Evolutionary conservation across 2,888 invertebrate genomes (phyloP).

Genomic region (Sylvicola cinctus): DNA sequence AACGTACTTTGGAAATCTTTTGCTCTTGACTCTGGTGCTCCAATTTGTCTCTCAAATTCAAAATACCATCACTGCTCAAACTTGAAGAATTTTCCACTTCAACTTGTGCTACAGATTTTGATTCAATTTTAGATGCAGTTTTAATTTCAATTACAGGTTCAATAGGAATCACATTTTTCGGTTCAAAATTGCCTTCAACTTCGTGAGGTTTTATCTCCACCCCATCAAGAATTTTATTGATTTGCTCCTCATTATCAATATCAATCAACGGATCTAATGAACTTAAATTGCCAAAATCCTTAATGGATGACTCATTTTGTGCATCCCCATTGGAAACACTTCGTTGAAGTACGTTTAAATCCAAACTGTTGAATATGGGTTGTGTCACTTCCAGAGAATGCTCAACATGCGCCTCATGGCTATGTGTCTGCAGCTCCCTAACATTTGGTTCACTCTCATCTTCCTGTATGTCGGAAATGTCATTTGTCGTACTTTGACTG

Average conservation of each 20-base stretch:
- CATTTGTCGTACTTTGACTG: slow-evolving; percentile 22
- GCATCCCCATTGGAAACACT: neutral
- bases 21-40: no score
- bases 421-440: slow-evolving; percentile 4
- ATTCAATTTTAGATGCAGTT: neutral
- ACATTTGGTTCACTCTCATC: slow-evolving; percentile 14
- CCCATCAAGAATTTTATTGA: slow-evolving; percentile 11
- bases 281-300: slow-evolving; percentile 13
- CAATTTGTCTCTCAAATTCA: slow-evolving; percentile 1
- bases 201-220: no score
- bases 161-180: no score
- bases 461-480: slow-evolving; percentile 19
- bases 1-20: neutral
- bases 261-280: slow-evolving; percentile 12
- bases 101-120: neutral
- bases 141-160: slow-evolving; percentile 1
- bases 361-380: neutral
- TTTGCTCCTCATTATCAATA: slow-evolving; percentile 12
- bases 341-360: no score
- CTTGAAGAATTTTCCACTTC: neutral
- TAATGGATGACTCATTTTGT: slow-evolving; percentile 11
- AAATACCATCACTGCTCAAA: neutral
- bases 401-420: slow-evolving; percentile 7
- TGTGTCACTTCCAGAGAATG: neutral
- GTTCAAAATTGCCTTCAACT: no score